A percentile compares a stretch with the other conserved stretches of the same genome.
These are phyloP conservation scores for Gobio occitaniae DNA, from an alignment of 2,797 vertebrate genomes.

Conservation along the genomic window DNA sequence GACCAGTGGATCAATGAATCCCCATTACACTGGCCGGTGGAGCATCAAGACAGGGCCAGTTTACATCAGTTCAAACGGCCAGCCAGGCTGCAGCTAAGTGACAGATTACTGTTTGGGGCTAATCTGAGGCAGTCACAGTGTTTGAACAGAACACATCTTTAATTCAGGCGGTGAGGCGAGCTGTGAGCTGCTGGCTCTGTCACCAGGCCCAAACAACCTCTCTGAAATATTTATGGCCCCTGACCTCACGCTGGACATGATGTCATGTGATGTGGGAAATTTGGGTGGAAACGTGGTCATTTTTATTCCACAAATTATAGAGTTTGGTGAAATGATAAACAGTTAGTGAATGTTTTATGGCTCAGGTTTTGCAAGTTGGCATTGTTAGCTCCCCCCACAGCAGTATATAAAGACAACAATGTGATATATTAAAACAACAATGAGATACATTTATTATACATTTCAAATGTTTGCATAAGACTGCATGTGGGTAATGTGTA, in stretches of 20 bases:
- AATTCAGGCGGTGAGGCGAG: constrained; percentile 77
- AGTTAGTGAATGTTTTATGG: constrained; percentile 19
- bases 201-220: constrained; percentile 74
- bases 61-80: constrained; percentile 79
- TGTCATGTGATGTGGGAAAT: constrained; percentile 23
- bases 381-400: not conserved
- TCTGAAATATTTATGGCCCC: constrained; percentile 75
- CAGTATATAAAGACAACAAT: not conserved
- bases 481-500: too few species aligned
- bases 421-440: not conserved
- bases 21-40: constrained; percentile 78
- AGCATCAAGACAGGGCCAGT: constrained; percentile 74
- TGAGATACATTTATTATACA: not conserved
- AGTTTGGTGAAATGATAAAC: constrained; percentile 3
- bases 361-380: not conserved
- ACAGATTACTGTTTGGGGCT: constrained; percentile 83
- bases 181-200: constrained; percentile 71
- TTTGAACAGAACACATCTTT: constrained; percentile 79
- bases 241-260: constrained; percentile 34
- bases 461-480: not conserved
- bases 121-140: constrained; percentile 79
- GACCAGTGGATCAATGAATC: constrained; percentile 84
- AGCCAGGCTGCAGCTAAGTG: constrained; percentile 77
- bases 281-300: not conserved
- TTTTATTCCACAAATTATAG: not conserved